Evolutionary conservation across 1,140 invertebrate genomes (phyloP).

Genomic region (Atopsyche davidsoni): DNA sequence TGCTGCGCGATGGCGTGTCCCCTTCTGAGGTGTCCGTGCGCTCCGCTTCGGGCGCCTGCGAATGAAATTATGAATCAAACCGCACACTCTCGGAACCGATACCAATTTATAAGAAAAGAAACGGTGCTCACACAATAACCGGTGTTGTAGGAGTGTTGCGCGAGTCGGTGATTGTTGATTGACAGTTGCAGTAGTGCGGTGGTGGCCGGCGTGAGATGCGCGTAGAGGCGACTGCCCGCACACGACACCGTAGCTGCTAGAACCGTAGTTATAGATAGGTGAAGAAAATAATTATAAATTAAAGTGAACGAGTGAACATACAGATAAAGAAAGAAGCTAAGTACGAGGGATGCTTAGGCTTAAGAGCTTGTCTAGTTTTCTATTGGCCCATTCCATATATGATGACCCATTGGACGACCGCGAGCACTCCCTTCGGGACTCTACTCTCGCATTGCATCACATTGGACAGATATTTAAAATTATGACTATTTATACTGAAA

Average conservation of each 20-base stretch:
- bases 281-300: constrained; percentile 30
- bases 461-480: constrained; percentile 4
- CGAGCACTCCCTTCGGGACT: constrained; percentile 4
- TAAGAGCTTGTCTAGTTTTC: constrained; percentile 31
- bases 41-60: too few relatives aligned
- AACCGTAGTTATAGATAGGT: constrained; percentile 28
- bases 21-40: too few relatives aligned
- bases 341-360: constrained; percentile 23
- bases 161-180: too few relatives aligned
- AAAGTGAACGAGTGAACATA: constrained; percentile 21
- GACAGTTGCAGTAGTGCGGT: constrained; percentile 21
- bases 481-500: constrained; percentile 17
- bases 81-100: too few relatives aligned
- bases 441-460: constrained; percentile 1
- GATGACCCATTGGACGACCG: constrained; percentile 23
- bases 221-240: too few relatives aligned
- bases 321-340: constrained; percentile 14
- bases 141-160: too few relatives aligned
- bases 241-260: constrained; percentile 19
- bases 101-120: too few relatives aligned
- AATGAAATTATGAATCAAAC: too few relatives aligned
- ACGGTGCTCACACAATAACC: too few relatives aligned
- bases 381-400: constrained; percentile 30
- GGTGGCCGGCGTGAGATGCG: too few relatives aligned
- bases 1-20: too few relatives aligned